Base-by-base conservation (phyloP, 1,140 invertebrate genomes). In the Pseudomyrmex gracilis region DNA sequence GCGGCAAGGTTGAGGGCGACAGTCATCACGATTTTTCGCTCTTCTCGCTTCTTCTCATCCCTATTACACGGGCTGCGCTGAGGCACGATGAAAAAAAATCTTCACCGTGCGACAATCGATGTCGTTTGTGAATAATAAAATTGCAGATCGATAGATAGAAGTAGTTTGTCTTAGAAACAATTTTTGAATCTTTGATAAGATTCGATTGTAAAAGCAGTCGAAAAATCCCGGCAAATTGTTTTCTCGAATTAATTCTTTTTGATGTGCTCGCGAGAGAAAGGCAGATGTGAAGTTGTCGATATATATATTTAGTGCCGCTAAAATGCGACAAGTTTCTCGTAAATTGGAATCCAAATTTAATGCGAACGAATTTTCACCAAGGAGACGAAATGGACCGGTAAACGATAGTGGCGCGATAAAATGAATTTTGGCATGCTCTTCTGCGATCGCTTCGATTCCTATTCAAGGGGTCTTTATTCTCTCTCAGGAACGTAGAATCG, bases 21-120 rank as follows among this genome's bases (percentile, higher is more conserved):
- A 60, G 67, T 88, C 57, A 34, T 77, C 76, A 61, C 61, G 55
- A 68, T 49, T 34, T 68, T 20, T 34, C 22, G 7, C 43, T 13
- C 34, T 55, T 71, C 53, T 45, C 13, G 34, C 24, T 34, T 34
- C 34, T 66, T 55, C 53, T 74, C 43, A 73, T n/a, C 17, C 17
- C 24, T 73, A 58, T 76, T 66, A 61, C 49, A 49, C 8, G 22
- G 57, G 34, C 5, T 24, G 53, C 51, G 82, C 86, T 88, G 76
- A 89, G 74, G 49, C 71, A 12, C 53, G 74, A 89, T 89, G 74
- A 80, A 87, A 85, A 58, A 73, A 85, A 78, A 45, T 47, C 15
- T 55, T 58, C 63, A 13, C 63, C 51, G 45, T 57, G 49, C 60
- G 10, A 43, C 70, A 73, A 22, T 84, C 83, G 76, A 66, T 55